Evolutionary conservation across 2,113 vertebrate species (phyloP).

Genomic region (Heterocephalus glaber): DNA sequence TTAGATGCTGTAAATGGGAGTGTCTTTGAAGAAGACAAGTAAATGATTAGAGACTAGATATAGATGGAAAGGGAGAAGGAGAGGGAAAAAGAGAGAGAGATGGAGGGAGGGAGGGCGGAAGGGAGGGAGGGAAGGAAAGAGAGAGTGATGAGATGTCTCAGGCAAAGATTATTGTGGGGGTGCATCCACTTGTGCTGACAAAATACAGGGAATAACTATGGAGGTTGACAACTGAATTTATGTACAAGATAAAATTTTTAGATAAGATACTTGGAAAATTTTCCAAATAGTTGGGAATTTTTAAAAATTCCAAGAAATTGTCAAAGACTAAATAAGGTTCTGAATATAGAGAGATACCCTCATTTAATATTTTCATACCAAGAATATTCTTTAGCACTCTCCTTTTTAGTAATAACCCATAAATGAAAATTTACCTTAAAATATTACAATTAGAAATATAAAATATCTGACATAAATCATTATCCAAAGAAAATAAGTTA

Average conservation of each 20-base stretch:
- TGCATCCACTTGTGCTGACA: neutral
- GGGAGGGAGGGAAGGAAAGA: neutral
- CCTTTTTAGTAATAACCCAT: neutral
- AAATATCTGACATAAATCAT: neutral
- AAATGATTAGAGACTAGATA: neutral
- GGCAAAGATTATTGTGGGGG: neutral
- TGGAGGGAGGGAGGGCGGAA: no score
- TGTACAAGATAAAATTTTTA: neutral
- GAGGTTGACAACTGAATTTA: neutral
- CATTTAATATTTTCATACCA: neutral
- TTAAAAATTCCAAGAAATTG: neutral
- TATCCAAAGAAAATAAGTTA: neutral
- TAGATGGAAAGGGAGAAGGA: neutral
- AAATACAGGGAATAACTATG: no score
- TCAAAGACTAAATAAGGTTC: neutral
- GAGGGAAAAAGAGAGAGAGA: neutral
- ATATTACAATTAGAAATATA: neutral
- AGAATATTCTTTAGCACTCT: neutral
- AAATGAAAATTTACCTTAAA: neutral
- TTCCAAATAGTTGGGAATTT: neutral
- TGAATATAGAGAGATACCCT: neutral
- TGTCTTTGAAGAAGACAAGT: neutral
- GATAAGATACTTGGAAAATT: neutral
- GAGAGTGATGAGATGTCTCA: neutral
- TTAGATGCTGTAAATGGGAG: neutral